Conservation (phyloP, 2,888 invertebrate species). For the Ferrisia virgata region DNA sequence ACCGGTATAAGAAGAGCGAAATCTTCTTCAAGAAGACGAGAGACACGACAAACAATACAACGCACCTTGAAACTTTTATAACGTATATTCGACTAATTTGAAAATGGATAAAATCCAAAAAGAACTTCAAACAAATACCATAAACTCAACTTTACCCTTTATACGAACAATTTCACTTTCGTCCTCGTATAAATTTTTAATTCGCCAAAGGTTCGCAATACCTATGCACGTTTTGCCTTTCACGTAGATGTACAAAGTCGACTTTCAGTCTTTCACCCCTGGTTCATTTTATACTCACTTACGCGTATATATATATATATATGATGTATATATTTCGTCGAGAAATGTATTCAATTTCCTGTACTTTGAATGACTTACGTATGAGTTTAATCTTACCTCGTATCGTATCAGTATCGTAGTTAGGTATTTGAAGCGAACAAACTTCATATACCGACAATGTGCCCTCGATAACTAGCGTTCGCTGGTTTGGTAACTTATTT, state of each 20-base stretch:
- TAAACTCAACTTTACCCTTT: background rate
- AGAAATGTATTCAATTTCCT: background rate
- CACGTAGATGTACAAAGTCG: too few relatives aligned
- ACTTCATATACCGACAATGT: background rate
- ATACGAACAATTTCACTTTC: background rate
- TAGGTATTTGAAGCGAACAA: background rate
- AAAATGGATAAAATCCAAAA: conserved; percentile 19
- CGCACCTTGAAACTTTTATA: background rate
- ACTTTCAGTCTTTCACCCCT: too few relatives aligned
- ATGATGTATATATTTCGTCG: background rate
- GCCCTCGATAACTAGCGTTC: background rate
- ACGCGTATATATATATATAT: too few relatives aligned
- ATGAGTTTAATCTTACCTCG: background rate
- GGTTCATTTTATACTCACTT: too few relatives aligned
- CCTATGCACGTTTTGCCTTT: too few relatives aligned
- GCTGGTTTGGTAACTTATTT: background rate
- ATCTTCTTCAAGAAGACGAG: background rate
- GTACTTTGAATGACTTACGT: background rate
- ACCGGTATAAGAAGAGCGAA: background rate
- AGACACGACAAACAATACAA: background rate
- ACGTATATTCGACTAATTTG: conserved; percentile 14
- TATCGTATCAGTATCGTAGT: background rate
- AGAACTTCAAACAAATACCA: conserved; percentile 26
- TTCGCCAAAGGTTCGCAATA: background rate
- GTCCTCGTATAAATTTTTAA: background rate